Base-by-base conservation (phyloP, 2,113 vertebrate species). In the Tinamus guttatus region DNA sequence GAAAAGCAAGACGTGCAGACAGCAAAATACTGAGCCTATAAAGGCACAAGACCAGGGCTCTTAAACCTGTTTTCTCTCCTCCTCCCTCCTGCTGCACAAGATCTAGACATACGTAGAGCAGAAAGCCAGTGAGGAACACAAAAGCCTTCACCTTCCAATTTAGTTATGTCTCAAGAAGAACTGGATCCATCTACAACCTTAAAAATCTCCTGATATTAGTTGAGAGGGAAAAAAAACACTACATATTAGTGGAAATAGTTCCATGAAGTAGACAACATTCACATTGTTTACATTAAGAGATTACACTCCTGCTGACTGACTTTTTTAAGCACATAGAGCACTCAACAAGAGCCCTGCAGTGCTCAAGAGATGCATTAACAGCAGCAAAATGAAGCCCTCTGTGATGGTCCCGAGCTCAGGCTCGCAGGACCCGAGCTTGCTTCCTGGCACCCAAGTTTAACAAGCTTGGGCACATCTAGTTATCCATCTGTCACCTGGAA, bases 71-170 rank as follows among this genome's bases (percentile, higher is more conserved):
- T 49, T n/a, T 21, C 34, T 54, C 36, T 28, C 41, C 36, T 58
- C 32, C 27, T 16, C 21, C 43, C 38, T 20, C 47, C 7, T 14
- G 34, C 59, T 52, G 38, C 58, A 59, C 28, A 71, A 59, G 51
- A 45, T 17, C 36, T 64, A 40, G 16, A 25, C 24, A 9, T 2
- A 2, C 0, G 18, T 43, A 36, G 34, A 58, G 27, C 1, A 0
- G 71, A 59, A 27, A 60, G 14, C 27, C n/a, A 45, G 16, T 7
- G 24, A 81, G 64, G 38, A 77, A 67, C 30, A 49, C 49, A 49
- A 21, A 49, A 49, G 5, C 19, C 49, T 49, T 49, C 20, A 49
- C 8, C 49, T 49, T 22, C 49, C 49, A 49, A 5, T 24, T 22
- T 24, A 49, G 21, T 49, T 49, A 49, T 24, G 7, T 27, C 84